Base-by-base conservation (phyloP, 1,140 invertebrate species). In the Temnothorax longispinosus region DNA sequence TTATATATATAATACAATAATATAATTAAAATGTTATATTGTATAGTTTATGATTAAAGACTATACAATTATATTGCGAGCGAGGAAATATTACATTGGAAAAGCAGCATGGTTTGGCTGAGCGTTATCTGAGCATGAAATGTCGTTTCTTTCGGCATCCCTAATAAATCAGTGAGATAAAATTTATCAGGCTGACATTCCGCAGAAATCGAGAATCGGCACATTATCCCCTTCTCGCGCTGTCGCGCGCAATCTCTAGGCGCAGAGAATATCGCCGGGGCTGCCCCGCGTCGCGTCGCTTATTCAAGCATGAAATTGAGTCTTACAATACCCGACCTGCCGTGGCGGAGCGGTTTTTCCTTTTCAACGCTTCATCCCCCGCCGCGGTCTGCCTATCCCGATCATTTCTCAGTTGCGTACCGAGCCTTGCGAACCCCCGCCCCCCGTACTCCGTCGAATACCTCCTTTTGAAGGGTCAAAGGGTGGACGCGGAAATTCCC, bases 241-340 rank as follows among this genome's bases (percentile, higher is more conserved):
- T 71, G 64, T 81, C 78, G 52, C 78, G 78, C 78, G 78, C 78
- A 81, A 81, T 81, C 78, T 81, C 65, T 56, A 56, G 15, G 64
- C 47, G 35, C 47, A 32, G 38, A 67, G 75, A 89, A 90, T 90
- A 90, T 90, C 78, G 75, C 52, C 77, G 80, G 47, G 8, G 60
- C 58, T 58, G 50, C 62, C 44, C 32, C 50, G 75, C 35, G 74
- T 87, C 60, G 47, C 64, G 38, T 50, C 60, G 77, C n/a, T 82
- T 90, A 90, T 87, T 90, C 89, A 56, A 86, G 62, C 89, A 85
- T 90, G 89, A 90, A 90, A 90, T 90, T 90, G 89, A 90, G 89
- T 90, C 88, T 88, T 90, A 89, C 80, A 71, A 87, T 71, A 50
- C 54, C 65, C 86, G 32, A 50, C 56, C 47, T 74, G 64, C 38